Evolutionary conservation across 1,140 invertebrate species (phyloP), one percentile per base, ranked within the genome.

Genomic region (Bombyx mandarina): DNA sequence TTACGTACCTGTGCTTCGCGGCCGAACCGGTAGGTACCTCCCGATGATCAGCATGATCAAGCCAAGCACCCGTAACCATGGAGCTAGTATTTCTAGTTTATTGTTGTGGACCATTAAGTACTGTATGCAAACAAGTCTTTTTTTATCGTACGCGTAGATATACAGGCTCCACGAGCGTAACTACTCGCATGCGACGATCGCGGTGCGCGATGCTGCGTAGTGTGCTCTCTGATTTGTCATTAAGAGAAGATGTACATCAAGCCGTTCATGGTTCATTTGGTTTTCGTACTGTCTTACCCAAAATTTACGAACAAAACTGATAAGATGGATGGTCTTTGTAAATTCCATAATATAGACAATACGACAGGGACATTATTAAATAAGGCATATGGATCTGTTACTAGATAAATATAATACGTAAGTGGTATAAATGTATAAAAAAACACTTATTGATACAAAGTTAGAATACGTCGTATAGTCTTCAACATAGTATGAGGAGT

Each of bases 121-220:
- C 2, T 35, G 26, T 35, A 35, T 35, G 26, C 4, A 35, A 5
- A 35, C 26, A 35, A 35, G 26, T 35, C 26, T 35, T 3, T 35
- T 18, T 52, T 42, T 42, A n/a, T 7, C 42, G 8, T 35, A 22
- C 35, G 10, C n/a, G 8, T 35, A 48, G 54, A 60, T 51, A 57
- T 60, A 60, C 44, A 50, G 52, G 56, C 54, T 35, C 18, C 45
- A 46, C 43, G 26, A 55, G 57, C 54, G 54, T 81, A 74, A 73
- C 77, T 85, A 85, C 69, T 76, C 71, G 75, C 83, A 86, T 86
- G 83, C 83, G 79, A 74, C 73, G 76, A 73, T 75, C 81, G 76
- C 76, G 69, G 82, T 84, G 79, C 72, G 67, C 71, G 73, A 75
- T 81, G 78, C 69, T 66, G 73, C 75, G 73, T 60, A 72, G 77